These are phyloP conservation scores for Drosophila leontia DNA, from an alignment of 1,140 invertebrate genomes.

Conservation along the genomic window DNA sequence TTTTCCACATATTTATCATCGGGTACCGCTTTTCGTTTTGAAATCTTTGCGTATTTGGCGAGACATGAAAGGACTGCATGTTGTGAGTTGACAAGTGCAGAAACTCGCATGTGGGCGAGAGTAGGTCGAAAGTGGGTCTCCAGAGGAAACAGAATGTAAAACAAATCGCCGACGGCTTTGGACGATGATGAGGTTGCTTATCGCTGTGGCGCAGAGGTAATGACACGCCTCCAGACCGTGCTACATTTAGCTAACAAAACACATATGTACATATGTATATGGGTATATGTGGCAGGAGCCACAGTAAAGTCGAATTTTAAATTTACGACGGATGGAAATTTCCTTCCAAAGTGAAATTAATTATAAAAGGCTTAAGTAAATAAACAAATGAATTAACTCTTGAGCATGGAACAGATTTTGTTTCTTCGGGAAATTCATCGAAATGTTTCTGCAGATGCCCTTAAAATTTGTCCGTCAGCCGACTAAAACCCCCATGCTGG, in stretches of 20 bases:
- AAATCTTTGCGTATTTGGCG: conserved; percentile 2
- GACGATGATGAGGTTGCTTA: conserved; percentile 49
- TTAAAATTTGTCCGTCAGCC: background rate
- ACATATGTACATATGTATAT: background rate
- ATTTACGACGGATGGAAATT: background rate
- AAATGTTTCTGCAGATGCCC: background rate
- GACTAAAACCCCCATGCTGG: background rate
- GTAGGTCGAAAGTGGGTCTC: conserved; percentile 13
- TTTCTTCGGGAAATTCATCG: too few relatives aligned
- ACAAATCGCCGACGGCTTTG: conserved; percentile 41
- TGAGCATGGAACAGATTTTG: too few relatives aligned
- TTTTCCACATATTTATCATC: background rate
- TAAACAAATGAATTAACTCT: background rate
- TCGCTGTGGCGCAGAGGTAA: conserved; percentile 23
- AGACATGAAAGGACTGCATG: background rate
- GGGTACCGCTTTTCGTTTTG: background rate
- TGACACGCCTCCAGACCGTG: conserved; percentile 11
- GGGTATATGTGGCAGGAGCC: background rate
- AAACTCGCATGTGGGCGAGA: background rate
- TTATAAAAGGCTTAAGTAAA: background rate
- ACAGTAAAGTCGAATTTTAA: too few relatives aligned
- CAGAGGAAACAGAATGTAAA: conserved; percentile 47
- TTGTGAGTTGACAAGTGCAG: conserved; percentile 14
- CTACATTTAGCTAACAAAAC: background rate
- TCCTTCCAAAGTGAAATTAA: background rate